Conservation (phyloP, 2,113 vertebrate genomes). For the Cyprinus carpio region DNA sequence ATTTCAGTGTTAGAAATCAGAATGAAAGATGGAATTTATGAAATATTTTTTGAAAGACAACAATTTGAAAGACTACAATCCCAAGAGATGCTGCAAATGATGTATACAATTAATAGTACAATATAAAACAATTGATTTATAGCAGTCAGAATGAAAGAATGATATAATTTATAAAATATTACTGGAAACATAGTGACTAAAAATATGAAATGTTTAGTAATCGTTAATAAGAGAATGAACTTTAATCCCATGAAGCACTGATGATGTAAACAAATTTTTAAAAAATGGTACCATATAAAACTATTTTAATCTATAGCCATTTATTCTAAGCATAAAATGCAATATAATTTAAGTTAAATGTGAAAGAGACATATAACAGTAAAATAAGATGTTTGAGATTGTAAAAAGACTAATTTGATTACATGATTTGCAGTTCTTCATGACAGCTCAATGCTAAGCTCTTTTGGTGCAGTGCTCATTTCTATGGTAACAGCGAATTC, state of each 20-base stretch:
- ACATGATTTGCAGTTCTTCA: no score
- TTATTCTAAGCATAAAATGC: neutral
- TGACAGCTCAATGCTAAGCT: no score
- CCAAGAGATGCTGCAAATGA: neutral
- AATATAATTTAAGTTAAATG: neutral
- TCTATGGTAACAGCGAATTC: no score
- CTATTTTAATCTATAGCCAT: neutral
- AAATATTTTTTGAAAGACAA: neutral
- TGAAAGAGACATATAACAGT: neutral
- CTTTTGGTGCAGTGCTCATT: no score
- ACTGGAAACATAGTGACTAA: neutral
- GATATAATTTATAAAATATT: neutral
- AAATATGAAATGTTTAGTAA: neutral
- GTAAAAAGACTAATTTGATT: no score
- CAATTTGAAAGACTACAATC: neutral
- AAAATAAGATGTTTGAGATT: neutral
- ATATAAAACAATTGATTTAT: neutral
- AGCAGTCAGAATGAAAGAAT: neutral
- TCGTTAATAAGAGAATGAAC: neutral
- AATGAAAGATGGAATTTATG: neutral
- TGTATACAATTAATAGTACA: neutral
- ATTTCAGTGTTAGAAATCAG: neutral
- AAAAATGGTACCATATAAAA: neutral
- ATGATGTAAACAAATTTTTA: neutral
- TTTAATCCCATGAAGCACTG: neutral